Base-by-base conservation (phyloP, 2,113 vertebrate species). In the Thalassoma bifasciatum region DNA sequence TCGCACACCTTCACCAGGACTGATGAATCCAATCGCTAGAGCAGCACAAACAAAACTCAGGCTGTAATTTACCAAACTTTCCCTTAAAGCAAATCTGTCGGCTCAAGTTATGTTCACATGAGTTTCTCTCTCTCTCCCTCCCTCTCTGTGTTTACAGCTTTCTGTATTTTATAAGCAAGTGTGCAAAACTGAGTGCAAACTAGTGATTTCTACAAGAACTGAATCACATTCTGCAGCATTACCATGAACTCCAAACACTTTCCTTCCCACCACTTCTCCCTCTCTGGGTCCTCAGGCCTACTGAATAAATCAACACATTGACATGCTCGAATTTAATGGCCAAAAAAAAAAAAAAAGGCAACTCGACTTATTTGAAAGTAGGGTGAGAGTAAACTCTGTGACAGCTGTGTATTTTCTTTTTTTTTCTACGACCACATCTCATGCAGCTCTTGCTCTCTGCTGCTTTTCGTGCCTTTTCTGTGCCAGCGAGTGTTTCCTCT, bases 271-370 rank as follows among this genome's bases (percentile, higher is more conserved):
- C 50, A 16, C 46, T 47, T 24, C 42, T 24, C 30, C 57, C 67
- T 23, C 30, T 30, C 3, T 30, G 30, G 30, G n/a, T 47, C 73
- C 61, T 49, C 50, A 6, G 17, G n/a, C 72, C 50, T 37, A 57
- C 67, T 61, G 49, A 74, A 75, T 68, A 61, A 77, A 82, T 88
- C 42, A 65, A 42, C 10, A 21, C 22, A 58, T 75, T 75, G 67
- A 74, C 65, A 75, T 75, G 59, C 66, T 65, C 37, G 67, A 36
- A 50, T 82, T 61, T 68, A 73, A 63, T 47, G 30, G 19, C 37
- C 5, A 49, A 49, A 66, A 42, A 60, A 12, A 49, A 49, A 66
- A 40, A 60, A 76, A 81, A 69, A 7, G 10, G 24, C 65, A 72
- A 36, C 22, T 24, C 37, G 44, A 8, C 73, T 66, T 54, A 17